A percentile compares a stretch with the other conserved stretches of the same genome.
Evolutionary conservation across 2,888 invertebrate species (phyloP).

Genomic region (Rapana venosa): DNA sequence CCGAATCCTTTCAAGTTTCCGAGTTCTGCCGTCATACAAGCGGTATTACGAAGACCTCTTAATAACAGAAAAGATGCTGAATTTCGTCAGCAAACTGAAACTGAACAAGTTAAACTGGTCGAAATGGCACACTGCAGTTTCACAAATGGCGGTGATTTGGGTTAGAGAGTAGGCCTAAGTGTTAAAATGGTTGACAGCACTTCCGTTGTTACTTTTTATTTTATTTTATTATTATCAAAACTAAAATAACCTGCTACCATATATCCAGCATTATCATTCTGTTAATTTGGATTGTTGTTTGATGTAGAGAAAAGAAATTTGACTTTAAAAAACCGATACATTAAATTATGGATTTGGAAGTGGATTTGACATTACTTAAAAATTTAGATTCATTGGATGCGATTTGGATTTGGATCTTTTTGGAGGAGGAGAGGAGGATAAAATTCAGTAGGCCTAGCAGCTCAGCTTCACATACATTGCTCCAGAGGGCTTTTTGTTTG

Average conservation of each 20-base stretch:
- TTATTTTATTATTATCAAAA: too few species aligned
- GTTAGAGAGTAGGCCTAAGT: background rate
- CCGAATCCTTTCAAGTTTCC: constrained; percentile 49
- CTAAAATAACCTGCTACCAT: too few species aligned
- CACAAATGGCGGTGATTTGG: constrained; percentile 26
- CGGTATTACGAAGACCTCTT: background rate
- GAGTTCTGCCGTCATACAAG: constrained; percentile 49
- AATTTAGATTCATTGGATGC: background rate
- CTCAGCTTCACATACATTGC: too few species aligned
- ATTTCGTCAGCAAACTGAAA: background rate
- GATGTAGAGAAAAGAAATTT: too few species aligned
- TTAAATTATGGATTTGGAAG: background rate
- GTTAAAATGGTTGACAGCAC: background rate
- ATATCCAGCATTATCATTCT: too few species aligned
- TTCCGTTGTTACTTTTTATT: too few species aligned
- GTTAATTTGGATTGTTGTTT: too few species aligned
- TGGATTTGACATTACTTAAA: background rate
- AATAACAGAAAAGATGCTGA: background rate
- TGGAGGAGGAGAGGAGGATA: too few species aligned
- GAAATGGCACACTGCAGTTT: background rate
- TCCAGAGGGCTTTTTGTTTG: too few species aligned
- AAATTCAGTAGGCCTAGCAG: too few species aligned
- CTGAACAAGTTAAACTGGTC: background rate
- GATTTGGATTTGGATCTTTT: background rate
- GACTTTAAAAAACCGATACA: background rate